Evolutionary conservation across 2,888 invertebrate genomes (phyloP), one percentile per base, ranked within the genome.

Genomic region (Agrotis puta): DNA sequence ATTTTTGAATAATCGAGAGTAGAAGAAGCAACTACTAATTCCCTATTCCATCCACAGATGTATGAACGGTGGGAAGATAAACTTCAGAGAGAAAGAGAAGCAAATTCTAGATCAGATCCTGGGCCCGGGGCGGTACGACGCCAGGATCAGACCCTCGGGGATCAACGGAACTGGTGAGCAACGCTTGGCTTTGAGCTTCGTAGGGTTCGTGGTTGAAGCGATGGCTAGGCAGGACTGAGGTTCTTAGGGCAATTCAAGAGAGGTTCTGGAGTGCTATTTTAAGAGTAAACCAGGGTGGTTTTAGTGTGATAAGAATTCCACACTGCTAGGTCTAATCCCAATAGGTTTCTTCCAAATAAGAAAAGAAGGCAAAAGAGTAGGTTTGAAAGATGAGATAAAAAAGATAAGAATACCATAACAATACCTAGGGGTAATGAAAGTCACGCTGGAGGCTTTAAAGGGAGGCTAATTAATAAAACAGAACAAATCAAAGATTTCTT

Each of bases 11-110:
- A 11, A 11, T 39, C 9, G 39, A 39, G 39, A 39, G 0, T 11
- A 39, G 2, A 39, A 39, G 11, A 39, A 39, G 39, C 39, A 39
- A 39, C 39, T 13, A 27, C 7, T n/a, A 14, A 43, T 51, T 61
- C n/a, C 3, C 3, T 33, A 14, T 27, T 53, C 57, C 74, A 56
- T 91, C 90, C 91, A 80, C 96, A 98, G 98, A 97, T 98, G 98
- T 95, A 97, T 97, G 96, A 97, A 97, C 95, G 97, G 96, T 63
- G 92, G 88, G 91, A 98, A 98, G 96, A 97, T 98, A 94, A 99
- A 99, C 97, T 98, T 98, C 97, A 97, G 99, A 88, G 98, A 98
- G 96, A 98, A 98, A 96, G 99, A 99, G 96, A 99, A 99, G 94
- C 98, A 98, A 96, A 98, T 99, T 89, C 96, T 99, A 94, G 99